phyloP scores from a whole-genome alignment of 2,797 vertebrate genomes.

The Galaxias olidus region DNA sequence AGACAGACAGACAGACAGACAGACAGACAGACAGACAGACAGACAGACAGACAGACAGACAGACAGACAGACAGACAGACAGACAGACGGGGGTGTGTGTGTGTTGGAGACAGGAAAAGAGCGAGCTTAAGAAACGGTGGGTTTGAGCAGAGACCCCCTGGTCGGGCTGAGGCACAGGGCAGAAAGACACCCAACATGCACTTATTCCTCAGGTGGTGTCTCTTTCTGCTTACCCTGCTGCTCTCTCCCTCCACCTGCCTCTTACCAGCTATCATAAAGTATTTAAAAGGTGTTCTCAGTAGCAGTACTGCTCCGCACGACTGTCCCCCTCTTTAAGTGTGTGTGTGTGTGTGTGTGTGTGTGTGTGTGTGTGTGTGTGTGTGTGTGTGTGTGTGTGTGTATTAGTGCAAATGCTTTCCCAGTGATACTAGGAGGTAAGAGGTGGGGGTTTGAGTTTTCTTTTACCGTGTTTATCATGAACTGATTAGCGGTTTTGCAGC shows the following conservation, averaged over 20 bases:
- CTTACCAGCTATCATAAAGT: conserved; percentile 25
- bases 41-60: conserved; percentile 27
- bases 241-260: conserved; percentile 8
- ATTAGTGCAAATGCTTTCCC: neutral
- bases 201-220: neutral
- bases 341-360: conserved; percentile 3
- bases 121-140: neutral
- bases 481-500: too few species aligned
- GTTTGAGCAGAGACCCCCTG: conserved; percentile 6
- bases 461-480: too few species aligned
- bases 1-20: conserved; percentile 24
- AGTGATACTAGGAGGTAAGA: too few species aligned
- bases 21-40: conserved; percentile 25
- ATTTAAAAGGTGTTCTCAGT: conserved; percentile 29
- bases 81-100: neutral
- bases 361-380: neutral
- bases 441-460: too few species aligned
- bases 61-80: conserved; percentile 26
- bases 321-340: too few species aligned
- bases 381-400: neutral
- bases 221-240: neutral
- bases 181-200: conserved; percentile 34
- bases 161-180: conserved; percentile 32
- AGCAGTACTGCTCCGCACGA: neutral
- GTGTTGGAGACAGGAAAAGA: neutral